These are phyloP conservation scores for Bos javanicus DNA, from an alignment of 2,113 vertebrate genomes.

Conservation along the genomic window DNA sequence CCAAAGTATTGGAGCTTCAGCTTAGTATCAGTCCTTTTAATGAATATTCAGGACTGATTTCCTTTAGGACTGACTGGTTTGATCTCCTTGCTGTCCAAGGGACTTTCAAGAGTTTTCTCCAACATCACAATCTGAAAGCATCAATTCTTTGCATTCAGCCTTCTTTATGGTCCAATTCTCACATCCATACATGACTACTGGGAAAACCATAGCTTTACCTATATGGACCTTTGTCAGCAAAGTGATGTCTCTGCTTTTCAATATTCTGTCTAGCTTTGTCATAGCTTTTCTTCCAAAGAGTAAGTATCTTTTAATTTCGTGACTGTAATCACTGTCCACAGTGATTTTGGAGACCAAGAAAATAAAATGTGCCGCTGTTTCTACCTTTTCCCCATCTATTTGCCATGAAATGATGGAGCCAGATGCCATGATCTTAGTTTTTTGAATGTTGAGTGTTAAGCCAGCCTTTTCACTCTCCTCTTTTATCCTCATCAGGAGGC, in stretches of 20 bases:
- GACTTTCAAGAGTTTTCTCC: neutral
- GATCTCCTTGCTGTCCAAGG: neutral
- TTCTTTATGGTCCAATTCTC: neutral
- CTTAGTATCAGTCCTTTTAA: neutral
- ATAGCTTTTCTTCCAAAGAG: neutral
- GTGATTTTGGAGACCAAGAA: neutral
- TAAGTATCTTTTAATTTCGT: neutral
- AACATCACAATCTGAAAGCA: neutral
- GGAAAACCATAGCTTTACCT: neutral
- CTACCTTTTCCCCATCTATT: neutral
- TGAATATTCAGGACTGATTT: neutral
- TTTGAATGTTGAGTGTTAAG: neutral
- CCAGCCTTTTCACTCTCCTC: neutral
- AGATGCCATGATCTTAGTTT: neutral
- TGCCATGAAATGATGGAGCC: neutral
- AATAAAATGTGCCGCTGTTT: neutral
- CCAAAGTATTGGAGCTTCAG: neutral
- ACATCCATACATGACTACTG: neutral
- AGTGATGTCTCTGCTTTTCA: neutral
- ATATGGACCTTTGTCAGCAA: neutral
- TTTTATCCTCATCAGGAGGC: neutral
- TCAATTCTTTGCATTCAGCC: neutral
- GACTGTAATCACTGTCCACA: neutral
- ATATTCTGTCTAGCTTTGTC: neutral
- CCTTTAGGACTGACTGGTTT: neutral